Base-by-base conservation (phyloP, 2,113 vertebrate genomes). In the Pungitius pungitius region DNA sequence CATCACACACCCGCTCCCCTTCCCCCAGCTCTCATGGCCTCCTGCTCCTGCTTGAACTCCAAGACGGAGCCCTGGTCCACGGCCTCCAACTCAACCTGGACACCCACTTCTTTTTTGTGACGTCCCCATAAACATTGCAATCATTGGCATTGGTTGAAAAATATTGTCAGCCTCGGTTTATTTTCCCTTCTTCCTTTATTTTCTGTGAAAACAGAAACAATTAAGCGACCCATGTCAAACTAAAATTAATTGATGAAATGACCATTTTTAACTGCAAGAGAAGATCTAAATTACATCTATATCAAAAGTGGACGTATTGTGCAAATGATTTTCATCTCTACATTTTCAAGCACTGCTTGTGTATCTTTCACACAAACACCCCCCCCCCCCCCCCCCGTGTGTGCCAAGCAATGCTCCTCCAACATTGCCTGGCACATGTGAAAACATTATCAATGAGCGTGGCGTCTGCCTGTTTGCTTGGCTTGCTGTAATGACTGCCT, bases 401-500 rank as follows among this genome's bases (percentile, higher is more conserved):
- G 62, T 47, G 33, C 33, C 33, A 35, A 35, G 33, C 33, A 35
- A 35, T 35, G 33, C 30, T 67, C 57, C 73, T 77, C 54, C 37
- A 67, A 55, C 57, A 68, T 37, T 78, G 83, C 22, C 71, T 15
- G 26, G 65, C 66, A 75, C 80, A 86, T 72, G 78, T 66, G 77
- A 88, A 91, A 90, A 87, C 74, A 86, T 84, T 80, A 80, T 83
- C 66, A 61, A 83, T 14, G 71, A 79, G 81, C 60, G 61, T 30
- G 85, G 85, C 73, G 51, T 66, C 81, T 59, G 87, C 27, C 51
- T 92, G 92, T 93, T 93, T 93, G 88, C 91, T 86, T 58, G 83
- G 78, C 83, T 71, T 47, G 47, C 65, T 84, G 80, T 92, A 92
- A 93, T 92, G 92, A 92, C 89, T 87, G 72, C 81, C 90, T 85